phyloP scores from a whole-genome alignment of 2,888 invertebrate species.

The Uloborus plumipes region DNA sequence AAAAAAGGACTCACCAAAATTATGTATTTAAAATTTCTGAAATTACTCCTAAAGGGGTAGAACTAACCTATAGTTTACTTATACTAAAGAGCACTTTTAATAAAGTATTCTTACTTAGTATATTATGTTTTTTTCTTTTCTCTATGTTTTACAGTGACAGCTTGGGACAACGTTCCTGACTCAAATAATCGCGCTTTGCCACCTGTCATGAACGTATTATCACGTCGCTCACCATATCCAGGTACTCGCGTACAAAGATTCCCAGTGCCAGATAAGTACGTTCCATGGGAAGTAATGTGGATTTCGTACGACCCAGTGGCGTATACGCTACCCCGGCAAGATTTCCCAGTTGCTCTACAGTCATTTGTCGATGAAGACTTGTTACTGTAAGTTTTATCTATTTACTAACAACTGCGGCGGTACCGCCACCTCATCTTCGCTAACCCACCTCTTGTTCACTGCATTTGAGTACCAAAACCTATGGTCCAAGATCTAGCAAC shows the following conservation, averaged over 20 bases:
- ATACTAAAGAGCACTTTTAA: background rate
- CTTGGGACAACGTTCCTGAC: constrained; percentile 29
- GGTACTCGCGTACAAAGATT: constrained; percentile 70
- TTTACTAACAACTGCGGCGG: too few species aligned
- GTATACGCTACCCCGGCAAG: constrained; percentile 68
- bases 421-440: too few species aligned
- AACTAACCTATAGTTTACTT: background rate
- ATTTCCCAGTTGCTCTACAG: constrained; percentile 68
- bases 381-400: constrained; percentile 67
- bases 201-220: constrained; percentile 69
- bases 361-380: constrained; percentile 71
- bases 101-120: background rate
- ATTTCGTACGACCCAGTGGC: constrained; percentile 71
- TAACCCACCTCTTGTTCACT: too few species aligned
- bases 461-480: too few species aligned
- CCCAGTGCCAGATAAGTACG: constrained; percentile 72
- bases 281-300: constrained; percentile 72
- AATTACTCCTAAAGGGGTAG: background rate
- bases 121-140: constrained; percentile 8
- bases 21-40: too few species aligned
- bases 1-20: background rate
- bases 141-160: constrained; percentile 9
- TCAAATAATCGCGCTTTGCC: constrained; percentile 16
- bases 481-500: too few species aligned
- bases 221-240: constrained; percentile 71